Evolutionary conservation across 2,888 invertebrate genomes (phyloP), one percentile per base, ranked within the genome.

Genomic region (Steromphala cineraria): DNA sequence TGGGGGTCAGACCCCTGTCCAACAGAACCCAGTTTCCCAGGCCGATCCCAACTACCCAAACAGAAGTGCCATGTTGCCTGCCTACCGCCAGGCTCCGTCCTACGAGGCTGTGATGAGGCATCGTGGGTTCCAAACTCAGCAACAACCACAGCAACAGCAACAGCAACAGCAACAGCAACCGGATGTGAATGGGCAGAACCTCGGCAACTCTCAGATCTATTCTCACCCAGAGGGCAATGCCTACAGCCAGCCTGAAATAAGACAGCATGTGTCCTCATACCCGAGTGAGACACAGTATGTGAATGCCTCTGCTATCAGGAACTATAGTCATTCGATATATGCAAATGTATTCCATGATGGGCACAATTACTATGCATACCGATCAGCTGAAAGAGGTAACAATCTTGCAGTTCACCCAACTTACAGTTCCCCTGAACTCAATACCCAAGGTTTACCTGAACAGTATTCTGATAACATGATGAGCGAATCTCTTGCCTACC

Each of bases 51-150:
- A 83, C 21, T 89, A 89, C 76, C 86, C 87, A 4, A 86, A 84
- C 62, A 83, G 90, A 53, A 83, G 84, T 8, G 89, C 89, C 2
- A 81, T 89, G 21, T 85, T 93, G 36, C 94, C 94, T 0, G 90
- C 92, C 1, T 94, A 94, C 87, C 88, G 98, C 2, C 97, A 97
- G 0, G 97, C 98, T 0, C 98, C 99, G 0, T 98, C 98, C 94
- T 99, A 99, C 93, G 98, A 98, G 92, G 97, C 97, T 0, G 98
- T 98, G 17, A 95, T 98, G 83, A 97, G 97, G 92, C 96, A 97
- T 78, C 82, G 90, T 24, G 86, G 89, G 81, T 80, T 80, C 19
- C 87, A 87, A 31, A 84, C 87, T 19, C 86, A 84, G 13, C 83
- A 86, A 28, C 80, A 80, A 62, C 85, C 82, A 46, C 82, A 78